Conservation (phyloP, 2,888 invertebrate species). For the Drosophila ustulata region DNA sequence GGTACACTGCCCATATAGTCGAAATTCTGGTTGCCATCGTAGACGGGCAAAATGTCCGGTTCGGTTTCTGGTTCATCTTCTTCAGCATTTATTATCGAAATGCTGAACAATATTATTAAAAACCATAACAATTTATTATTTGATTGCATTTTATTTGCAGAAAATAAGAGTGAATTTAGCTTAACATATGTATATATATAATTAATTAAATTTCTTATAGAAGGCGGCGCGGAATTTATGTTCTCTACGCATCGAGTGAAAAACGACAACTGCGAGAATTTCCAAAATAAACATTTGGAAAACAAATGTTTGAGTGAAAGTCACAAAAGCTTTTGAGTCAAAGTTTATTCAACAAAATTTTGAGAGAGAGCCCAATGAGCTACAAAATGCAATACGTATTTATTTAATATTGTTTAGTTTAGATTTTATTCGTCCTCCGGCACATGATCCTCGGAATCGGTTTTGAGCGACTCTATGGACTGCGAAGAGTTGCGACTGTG, state of each 20-base stretch:
- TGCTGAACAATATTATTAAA: constrained; percentile 19
- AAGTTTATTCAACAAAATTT: constrained; percentile 34
- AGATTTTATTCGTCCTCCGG: constrained; percentile 36
- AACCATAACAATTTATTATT: constrained; percentile 15
- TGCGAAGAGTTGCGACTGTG: constrained; percentile 82
- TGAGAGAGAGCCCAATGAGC: constrained; percentile 20
- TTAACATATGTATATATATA: constrained; percentile 25
- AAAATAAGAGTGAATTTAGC: constrained; percentile 17
- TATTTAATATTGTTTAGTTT: neutral
- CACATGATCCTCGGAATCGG: constrained; percentile 70
- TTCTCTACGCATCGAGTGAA: constrained; percentile 40
- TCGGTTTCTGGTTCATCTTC: constrained; percentile 31
- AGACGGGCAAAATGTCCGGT: constrained; percentile 37
- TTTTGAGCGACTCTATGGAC: constrained; percentile 82
- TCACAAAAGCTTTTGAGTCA: constrained; percentile 47
- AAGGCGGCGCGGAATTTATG: constrained; percentile 16
- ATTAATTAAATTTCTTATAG: constrained; percentile 6
- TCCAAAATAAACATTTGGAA: constrained; percentile 53
- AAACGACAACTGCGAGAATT: constrained; percentile 46
- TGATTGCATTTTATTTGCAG: constrained; percentile 51
- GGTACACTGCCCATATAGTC: constrained; percentile 51
- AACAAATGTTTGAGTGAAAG: constrained; percentile 58
- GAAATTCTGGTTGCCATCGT: constrained; percentile 45
- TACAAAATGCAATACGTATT: neutral
- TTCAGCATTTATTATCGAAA: constrained; percentile 25